Base-by-base conservation (phyloP, 2,888 invertebrate genomes). In the Callinectes sapidus region DNA sequence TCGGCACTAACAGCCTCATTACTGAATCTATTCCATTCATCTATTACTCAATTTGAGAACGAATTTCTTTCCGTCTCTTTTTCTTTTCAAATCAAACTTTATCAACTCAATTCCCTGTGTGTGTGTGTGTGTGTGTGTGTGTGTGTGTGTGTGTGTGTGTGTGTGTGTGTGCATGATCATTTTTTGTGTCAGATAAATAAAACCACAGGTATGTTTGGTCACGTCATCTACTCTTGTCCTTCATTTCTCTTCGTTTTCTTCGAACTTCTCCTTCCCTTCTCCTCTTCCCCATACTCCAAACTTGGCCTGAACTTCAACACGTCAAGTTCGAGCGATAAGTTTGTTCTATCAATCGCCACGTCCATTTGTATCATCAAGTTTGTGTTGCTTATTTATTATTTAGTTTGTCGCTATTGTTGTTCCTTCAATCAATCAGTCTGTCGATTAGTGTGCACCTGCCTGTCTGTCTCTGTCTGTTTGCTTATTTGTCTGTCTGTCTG, bases 41-140 rank as follows among this genome's bases (percentile, higher is more conserved):
- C 48, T 48, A 48, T 10, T 10, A 48, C 48, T 48, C 48, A 8
- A 48, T 48, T 48, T 48, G 48, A 48, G 48, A 48, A 48, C 48
- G 48, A 48, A 6, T 48, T 48, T 48, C 48, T 48, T 48, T 48
- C 48, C 3, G 10, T 8, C 48, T 48, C 39, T 48, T 48, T 48
- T 48, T 48, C 10, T 48, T 48, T 48, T 48, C 10, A 48, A 48
- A 48, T 48, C 48, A 48, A 48, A 48, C 48, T 48, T 48, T 48
- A 48, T 48, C 48, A 48, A 48, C 48, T 48, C 10, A 5, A 48
- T 48, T 48, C 8, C 48, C 0, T 61, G 18, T 18, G 61, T 61
- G 61, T 61, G 61, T 61, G 61, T 61, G 61, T 61, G 61, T 61
- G 61, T 61, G 61, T 61, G 61, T 61, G 61, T 61, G 61, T 61